These are phyloP conservation scores for Neodiprion lecontei DNA, from an alignment of 1,140 invertebrate genomes.

Conservation along the genomic window DNA sequence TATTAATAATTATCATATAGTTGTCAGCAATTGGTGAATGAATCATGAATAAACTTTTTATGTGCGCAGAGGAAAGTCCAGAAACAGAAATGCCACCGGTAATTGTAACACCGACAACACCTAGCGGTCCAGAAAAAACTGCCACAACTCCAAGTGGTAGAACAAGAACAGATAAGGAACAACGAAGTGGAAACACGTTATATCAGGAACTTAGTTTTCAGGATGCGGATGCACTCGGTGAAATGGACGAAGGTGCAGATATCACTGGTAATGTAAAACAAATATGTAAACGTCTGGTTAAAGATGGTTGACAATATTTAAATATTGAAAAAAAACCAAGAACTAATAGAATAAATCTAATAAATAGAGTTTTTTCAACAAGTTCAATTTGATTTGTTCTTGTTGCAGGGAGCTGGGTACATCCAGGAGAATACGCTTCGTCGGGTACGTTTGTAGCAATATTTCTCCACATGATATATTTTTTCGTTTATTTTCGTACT, in stretches of 20 bases:
- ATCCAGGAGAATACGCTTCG: conserved; percentile 98
- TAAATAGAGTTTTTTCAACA: conserved; percentile 9
- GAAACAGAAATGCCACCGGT: conserved; percentile 61
- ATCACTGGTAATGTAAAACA: conserved; percentile 76
- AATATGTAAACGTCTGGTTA: conserved; percentile 14
- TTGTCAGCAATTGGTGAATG: too few relatives aligned
- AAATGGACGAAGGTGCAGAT: conserved; percentile 85
- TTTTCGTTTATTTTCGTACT: conserved; percentile 7
- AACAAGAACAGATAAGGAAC: conserved; percentile 85
- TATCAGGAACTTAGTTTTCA: conserved; percentile 93
- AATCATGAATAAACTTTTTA: too few relatives aligned
- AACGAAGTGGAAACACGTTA: conserved; percentile 86
- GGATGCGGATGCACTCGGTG: conserved; percentile 80
- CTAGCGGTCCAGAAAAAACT: conserved; percentile 53
- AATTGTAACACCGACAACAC: conserved; percentile 63
- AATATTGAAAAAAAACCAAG: conserved; percentile 8
- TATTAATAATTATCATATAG: too few relatives aligned
- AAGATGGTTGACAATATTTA: conserved; percentile 9
- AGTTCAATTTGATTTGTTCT: conserved; percentile 14
- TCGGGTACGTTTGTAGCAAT: conserved; percentile 78
- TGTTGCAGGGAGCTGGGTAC: conserved; percentile 89
- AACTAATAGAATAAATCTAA: conserved; percentile 19
- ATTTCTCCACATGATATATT: not conserved
- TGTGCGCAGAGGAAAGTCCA: conserved; percentile 51
- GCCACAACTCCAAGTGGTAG: conserved; percentile 64